A percentile compares a stretch with the other conserved stretches of the same genome.
These are phyloP conservation scores for Caenorhabditis brenneri DNA, from an alignment of 1,140 invertebrate species.

Conservation along the genomic window DNA sequence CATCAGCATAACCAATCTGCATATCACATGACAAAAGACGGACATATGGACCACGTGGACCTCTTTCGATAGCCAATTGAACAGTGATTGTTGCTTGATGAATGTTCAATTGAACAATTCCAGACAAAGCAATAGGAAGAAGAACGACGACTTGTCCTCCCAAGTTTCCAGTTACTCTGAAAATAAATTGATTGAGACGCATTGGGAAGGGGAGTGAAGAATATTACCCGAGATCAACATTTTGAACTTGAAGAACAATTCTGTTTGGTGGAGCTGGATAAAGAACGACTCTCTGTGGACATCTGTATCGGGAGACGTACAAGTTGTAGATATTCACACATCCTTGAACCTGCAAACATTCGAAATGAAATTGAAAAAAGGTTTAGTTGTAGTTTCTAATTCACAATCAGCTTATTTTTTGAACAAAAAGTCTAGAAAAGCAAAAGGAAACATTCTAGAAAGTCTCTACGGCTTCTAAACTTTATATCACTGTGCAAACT, in stretches of 20 bases:
- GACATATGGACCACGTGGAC: conserved; percentile 59
- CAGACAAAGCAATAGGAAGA: conserved; percentile 64
- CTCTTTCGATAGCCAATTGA: conserved; percentile 60
- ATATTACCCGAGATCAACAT: conserved; percentile 67
- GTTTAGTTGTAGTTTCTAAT: neutral
- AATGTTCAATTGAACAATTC: conserved; percentile 68
- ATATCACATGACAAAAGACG: conserved; percentile 60
- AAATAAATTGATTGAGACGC: too few relatives aligned
- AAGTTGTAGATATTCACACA: conserved; percentile 70
- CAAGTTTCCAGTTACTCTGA: conserved; percentile 68
- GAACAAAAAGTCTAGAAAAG: too few relatives aligned
- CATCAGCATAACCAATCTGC: conserved; percentile 66
- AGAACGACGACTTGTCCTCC: conserved; percentile 68
- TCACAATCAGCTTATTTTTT: too few relatives aligned
- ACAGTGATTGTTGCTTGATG: conserved; percentile 66
- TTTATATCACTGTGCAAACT: too few relatives aligned
- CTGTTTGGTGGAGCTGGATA: conserved; percentile 69
- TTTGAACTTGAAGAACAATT: conserved; percentile 67
- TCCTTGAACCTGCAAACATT: conserved; percentile 65
- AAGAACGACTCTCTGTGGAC: conserved; percentile 66
- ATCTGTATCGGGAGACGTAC: conserved; percentile 67
- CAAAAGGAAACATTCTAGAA: too few relatives aligned
- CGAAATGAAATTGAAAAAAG: too few relatives aligned
- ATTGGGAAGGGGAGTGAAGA: neutral
- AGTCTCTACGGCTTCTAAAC: too few relatives aligned